Evolutionary conservation across 92 coral and sea anemone genomes (phyloP).

Genomic region (Paragorgia papillata): DNA sequence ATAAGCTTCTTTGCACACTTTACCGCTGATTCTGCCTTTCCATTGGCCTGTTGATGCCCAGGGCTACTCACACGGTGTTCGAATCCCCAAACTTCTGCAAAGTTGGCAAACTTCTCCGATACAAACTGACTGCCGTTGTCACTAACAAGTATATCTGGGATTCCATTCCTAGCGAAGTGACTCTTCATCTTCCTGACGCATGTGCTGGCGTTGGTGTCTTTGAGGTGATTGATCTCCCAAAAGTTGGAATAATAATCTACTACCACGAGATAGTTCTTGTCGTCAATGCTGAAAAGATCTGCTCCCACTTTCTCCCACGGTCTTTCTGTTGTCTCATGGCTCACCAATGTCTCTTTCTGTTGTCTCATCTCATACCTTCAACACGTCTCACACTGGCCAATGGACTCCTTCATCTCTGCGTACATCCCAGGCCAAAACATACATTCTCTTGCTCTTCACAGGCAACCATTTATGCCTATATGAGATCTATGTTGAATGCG

Average conservation of each 20-base stretch:
- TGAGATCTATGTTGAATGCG: conserved; percentile 48
- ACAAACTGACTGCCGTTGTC: conserved; percentile 59
- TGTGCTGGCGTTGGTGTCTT: conserved; percentile 55
- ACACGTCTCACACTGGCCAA: conserved; percentile 19
- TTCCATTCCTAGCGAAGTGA: conserved; percentile 58
- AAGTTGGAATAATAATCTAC: conserved; percentile 64
- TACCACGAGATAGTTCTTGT: too few species aligned
- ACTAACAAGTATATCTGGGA: conserved; percentile 50
- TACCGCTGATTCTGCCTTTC: conserved; percentile 61
- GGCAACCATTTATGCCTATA: conserved; percentile 19
- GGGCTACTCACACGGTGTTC: conserved; percentile 59
- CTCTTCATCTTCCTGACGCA: conserved; percentile 58
- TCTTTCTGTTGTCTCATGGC: conserved; percentile 60
- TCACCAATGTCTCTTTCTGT: conserved; percentile 47
- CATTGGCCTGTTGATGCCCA: conserved; percentile 62
- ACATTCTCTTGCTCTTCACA: conserved; percentile 28
- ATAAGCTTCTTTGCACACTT: conserved; percentile 44
- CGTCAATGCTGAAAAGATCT: conserved; percentile 25
- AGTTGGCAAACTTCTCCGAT: conserved; percentile 33
- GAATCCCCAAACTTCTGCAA: conserved; percentile 57
- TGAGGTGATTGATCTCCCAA: conserved; percentile 60
- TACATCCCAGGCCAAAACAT: conserved; percentile 35
- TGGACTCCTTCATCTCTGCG: conserved; percentile 20
- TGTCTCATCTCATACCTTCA: neutral
- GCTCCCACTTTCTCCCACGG: conserved; percentile 34